Percentiles rank a stretch among this genome's conserved stretches.
These are phyloP conservation scores for Platysternon megacephalum DNA, from an alignment of 2,113 vertebrate genomes.

Conservation along the genomic window DNA sequence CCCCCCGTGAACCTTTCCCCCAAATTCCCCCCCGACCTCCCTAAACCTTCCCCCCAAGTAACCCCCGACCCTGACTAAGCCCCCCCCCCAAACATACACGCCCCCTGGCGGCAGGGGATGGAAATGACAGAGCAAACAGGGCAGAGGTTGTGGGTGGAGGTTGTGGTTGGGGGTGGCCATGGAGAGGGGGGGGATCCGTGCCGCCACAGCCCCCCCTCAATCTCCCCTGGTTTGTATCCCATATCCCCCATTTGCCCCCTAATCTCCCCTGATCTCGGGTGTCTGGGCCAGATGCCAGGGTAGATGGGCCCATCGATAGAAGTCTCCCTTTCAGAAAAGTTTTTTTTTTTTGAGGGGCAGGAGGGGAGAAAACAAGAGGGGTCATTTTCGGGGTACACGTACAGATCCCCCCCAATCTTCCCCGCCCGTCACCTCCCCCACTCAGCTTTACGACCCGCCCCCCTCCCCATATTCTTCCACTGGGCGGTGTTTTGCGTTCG, in stretches of 20 bases:
- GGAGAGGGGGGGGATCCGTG: no score
- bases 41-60: no score
- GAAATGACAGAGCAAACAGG: background rate
- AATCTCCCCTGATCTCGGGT: background rate
- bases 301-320: background rate
- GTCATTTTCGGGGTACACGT: background rate
- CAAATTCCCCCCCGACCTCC: background rate
- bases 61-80: no score
- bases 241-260: background rate
- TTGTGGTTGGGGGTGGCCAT: background rate
- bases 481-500: background rate
- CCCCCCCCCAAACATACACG: background rate
- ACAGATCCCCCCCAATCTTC: background rate
- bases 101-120: background rate
- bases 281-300: background rate
- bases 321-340: background rate
- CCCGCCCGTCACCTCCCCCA: rapidly evolving
- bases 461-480: background rate
- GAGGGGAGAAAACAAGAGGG: background rate
- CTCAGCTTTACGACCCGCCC: no score
- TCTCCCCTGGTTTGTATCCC: background rate
- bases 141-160: background rate
- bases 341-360: background rate
- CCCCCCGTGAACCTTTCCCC: no score
- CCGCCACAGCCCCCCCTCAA: background rate